A percentile compares a stretch with the other conserved stretches of the same genome.
Evolutionary conservation across 2,113 vertebrate species (phyloP).

Genomic region (Pheucticus melanocephalus): DNA sequence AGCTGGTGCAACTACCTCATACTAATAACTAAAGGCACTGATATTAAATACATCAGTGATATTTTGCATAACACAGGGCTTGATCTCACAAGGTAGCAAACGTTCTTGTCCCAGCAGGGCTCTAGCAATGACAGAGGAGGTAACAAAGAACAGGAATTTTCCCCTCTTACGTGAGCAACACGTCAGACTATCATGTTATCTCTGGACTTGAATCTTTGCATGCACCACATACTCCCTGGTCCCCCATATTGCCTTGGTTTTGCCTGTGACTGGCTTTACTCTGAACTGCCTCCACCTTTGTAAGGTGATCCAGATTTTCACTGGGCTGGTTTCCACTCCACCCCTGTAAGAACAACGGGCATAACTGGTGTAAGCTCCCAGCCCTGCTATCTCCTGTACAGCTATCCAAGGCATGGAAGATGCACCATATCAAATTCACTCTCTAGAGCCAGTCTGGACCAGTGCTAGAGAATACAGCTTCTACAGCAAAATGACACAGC

Average conservation of each 20-base stretch:
- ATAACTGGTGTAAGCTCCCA: not conserved
- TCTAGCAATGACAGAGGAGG: not conserved
- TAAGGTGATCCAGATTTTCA: not conserved
- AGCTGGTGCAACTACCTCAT: not conserved
- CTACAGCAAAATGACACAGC: not conserved
- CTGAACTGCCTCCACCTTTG: not conserved
- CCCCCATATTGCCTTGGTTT: not conserved
- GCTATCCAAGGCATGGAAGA: not conserved
- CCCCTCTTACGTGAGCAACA: rapidly evolving
- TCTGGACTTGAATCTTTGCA: not conserved
- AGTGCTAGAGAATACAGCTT: not conserved
- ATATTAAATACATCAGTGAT: not conserved
- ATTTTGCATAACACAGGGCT: not conserved
- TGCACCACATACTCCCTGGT: not conserved
- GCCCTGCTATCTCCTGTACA: not conserved
- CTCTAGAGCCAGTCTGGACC: not conserved
- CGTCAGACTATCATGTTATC: rapidly evolving
- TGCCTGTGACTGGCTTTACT: not conserved
- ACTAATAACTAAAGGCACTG: not conserved
- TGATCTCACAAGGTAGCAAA: not conserved
- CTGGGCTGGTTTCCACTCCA: not conserved
- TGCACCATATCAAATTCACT: not conserved
- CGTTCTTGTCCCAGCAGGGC: not conserved
- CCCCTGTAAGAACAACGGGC: rapidly evolving
- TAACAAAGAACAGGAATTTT: not conserved